Evolutionary conservation across 2,888 invertebrate genomes (phyloP), one percentile per base, ranked within the genome.

Genomic region (Lucinisca nassula): DNA sequence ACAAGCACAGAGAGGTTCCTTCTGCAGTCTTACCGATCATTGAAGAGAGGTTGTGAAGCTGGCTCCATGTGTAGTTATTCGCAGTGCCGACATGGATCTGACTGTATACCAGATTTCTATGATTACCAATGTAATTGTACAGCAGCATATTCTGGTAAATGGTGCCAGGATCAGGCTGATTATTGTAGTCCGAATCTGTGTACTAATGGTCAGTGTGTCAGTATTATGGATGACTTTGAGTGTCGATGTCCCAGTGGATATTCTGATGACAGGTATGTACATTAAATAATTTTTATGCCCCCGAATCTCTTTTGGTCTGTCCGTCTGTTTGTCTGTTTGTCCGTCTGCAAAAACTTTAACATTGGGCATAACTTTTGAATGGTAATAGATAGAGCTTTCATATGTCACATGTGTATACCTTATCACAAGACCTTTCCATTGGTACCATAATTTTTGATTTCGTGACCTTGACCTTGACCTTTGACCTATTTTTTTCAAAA

Each of bases 121-220:
- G 91, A 89, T 21, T 95, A 93, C 85, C n/a, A 40, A n/a, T 96
- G 96, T 89, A 74, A 90, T 27, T 96, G 96, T 87, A 67, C 81
- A 0, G 49, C 79, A 2, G 95, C 95, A 0, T 95, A 91, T 72
- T 87, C 90, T 0, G 95, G 95, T 0, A 32, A 77, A 30, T 90
- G 92, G 84, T 95, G 95, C 84, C 92, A 96, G 82, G 88, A 84
- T 24, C 92, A 98, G 95, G 98, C 98, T 58, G 97, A 99, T 97
- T 98, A 99, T 96, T 99, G 99, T 96, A 96, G 96, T 86, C 97
- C 98, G 0, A 97, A 97, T 70, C 98, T 98, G 0, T 95, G 95
- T 83, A 61, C 82, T 38, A 90, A 94, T 84, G 94, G 93, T 8
- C 81, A 85, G 32, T 95, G 95, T 91, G 83, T 93, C 1, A 95